phyloP scores from a whole-genome alignment of 2,888 invertebrate genomes.

The Sympetrum striolatum region DNA sequence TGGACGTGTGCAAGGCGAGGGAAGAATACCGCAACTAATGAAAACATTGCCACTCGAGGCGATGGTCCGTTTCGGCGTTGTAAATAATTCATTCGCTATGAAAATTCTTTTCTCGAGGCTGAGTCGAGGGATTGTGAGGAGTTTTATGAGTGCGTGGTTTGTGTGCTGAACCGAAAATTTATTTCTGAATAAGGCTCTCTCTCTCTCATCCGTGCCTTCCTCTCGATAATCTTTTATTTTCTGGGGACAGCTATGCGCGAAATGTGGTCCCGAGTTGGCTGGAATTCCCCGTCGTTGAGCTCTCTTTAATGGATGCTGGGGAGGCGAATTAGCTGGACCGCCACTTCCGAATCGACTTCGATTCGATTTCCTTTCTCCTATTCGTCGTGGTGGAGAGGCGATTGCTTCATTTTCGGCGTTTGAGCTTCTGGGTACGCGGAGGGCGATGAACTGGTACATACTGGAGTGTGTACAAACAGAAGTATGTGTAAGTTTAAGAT shows the following conservation, averaged over 20 bases:
- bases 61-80: constrained; percentile 2
- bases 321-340: not conserved
- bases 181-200: not conserved
- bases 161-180: not conserved
- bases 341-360: not conserved
- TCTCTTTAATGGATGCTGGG: not conserved
- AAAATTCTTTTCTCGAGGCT: not conserved
- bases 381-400: not conserved
- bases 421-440: too few species aligned
- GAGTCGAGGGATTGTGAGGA: not conserved
- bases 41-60: constrained; percentile 22
- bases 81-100: constrained; percentile 42
- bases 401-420: not conserved
- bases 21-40: constrained; percentile 29
- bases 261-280: not conserved
- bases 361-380: not conserved
- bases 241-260: not conserved
- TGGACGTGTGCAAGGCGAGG: not conserved
- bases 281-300: not conserved
- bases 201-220: not conserved
- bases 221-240: not conserved
- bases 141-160: constrained; percentile 28
- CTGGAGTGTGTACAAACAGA: too few species aligned
- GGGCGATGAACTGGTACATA: too few species aligned
- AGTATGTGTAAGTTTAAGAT: too few species aligned